Evolutionary conservation across 2,888 invertebrate genomes (phyloP).

Genomic region (Tromatobia lineatoria): DNA sequence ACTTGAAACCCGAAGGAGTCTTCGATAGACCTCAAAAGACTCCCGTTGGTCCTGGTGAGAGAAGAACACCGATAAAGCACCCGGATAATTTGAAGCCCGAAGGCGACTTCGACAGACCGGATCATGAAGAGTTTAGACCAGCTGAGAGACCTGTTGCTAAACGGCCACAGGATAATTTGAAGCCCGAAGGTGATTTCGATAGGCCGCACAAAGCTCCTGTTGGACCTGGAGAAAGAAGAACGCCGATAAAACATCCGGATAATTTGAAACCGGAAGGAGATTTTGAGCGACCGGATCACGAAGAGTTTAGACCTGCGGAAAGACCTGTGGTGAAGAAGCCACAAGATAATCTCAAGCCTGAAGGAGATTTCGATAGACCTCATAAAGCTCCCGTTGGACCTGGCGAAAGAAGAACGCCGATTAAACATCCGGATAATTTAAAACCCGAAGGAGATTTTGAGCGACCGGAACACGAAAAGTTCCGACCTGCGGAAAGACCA

Average conservation of each 20-base stretch:
- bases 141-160: constrained; percentile 83
- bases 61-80: constrained; percentile 68
- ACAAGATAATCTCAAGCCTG: constrained; percentile 86
- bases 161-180: constrained; percentile 84
- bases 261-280: constrained; percentile 85
- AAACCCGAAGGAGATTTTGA: constrained; percentile 84
- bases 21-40: constrained; percentile 80
- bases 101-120: constrained; percentile 81
- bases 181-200: constrained; percentile 87
- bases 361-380: constrained; percentile 78
- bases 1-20: constrained; percentile 84
- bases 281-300: constrained; percentile 83
- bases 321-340: constrained; percentile 86
- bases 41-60: constrained; percentile 70
- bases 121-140: constrained; percentile 61
- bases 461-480: constrained; percentile 80
- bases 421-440: constrained; percentile 87
- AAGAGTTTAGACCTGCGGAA: constrained; percentile 81
- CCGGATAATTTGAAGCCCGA: constrained; percentile 89
- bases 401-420: constrained; percentile 22
- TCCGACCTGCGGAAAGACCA: constrained; percentile 84
- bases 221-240: constrained; percentile 86
- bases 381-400: constrained; percentile 73
- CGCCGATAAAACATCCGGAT: constrained; percentile 84
- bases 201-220: constrained; percentile 86